phyloP scores from a whole-genome alignment of 2,888 invertebrate species.

The Agrochola litura region DNA sequence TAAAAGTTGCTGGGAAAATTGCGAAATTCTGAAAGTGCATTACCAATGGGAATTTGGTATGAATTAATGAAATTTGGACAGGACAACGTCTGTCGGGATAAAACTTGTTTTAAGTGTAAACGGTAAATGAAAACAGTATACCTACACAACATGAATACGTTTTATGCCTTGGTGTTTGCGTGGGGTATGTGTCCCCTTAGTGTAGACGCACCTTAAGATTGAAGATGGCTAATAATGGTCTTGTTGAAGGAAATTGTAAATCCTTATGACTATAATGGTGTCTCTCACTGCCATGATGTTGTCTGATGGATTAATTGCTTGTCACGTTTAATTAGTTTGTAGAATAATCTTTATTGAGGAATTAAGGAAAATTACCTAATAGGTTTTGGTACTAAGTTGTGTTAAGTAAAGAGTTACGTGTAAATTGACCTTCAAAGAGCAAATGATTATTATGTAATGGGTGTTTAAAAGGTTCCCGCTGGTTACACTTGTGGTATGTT shows the following conservation, averaged over 20 bases:
- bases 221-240: not conserved
- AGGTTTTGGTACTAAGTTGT: not conserved
- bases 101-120: no score
- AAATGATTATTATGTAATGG: not conserved
- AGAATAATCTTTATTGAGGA: not conserved
- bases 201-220: no score
- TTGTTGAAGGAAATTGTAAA: constrained; percentile 27
- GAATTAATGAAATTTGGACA: no score
- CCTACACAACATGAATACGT: no score
- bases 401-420: not conserved
- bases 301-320: constrained; percentile 23
- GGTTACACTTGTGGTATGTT: constrained; percentile 16
- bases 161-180: no score
- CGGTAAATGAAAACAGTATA: no score
- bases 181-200: no score
- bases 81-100: no score
- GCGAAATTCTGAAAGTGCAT: no score
- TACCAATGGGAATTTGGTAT: no score
- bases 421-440: not conserved
- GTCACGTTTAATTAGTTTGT: constrained; percentile 19
- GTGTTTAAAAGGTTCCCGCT: not conserved
- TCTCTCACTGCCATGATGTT: not conserved
- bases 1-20: no score
- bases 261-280: constrained; percentile 8
- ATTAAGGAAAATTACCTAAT: constrained; percentile 15